phyloP scores from a whole-genome alignment of 2,113 vertebrate genomes.

The Penelope pileata region DNA sequence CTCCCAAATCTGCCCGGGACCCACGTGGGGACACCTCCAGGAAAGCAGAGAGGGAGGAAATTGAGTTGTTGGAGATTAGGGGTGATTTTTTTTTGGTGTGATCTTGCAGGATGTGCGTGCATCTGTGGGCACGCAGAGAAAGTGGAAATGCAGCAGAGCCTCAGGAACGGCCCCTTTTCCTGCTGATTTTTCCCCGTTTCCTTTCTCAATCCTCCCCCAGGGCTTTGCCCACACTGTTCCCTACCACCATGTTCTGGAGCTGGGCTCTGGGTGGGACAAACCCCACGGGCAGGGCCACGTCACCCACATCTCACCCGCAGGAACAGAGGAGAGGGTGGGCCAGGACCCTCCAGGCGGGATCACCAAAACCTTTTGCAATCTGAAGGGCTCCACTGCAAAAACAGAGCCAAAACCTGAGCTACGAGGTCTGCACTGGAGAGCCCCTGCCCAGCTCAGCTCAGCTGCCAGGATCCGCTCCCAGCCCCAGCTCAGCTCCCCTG shows the following conservation, averaged over 20 bases:
- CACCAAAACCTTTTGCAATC: background rate
- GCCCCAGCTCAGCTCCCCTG: rapidly evolving
- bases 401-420: rapidly evolving
- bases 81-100: rapidly evolving
- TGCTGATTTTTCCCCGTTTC: background rate
- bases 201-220: background rate
- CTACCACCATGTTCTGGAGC: background rate
- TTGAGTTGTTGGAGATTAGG: background rate
- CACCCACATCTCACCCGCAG: background rate
- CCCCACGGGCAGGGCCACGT: too few species aligned
- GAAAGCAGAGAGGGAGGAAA: background rate
- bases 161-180: background rate
- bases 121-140: rapidly evolving
- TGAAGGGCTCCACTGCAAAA: background rate
- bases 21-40: rapidly evolving
- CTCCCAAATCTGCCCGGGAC: background rate
- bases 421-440: rapidly evolving
- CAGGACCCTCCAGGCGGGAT: background rate
- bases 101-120: rapidly evolving
- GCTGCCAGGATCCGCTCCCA: rapidly evolving
- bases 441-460: rapidly evolving
- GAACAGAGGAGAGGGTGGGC: too few species aligned
- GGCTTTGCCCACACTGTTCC: background rate
- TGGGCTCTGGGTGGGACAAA: background rate
- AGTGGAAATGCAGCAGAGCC: background rate